These are phyloP conservation scores for Enteromius mattozi DNA, from an alignment of 2,797 vertebrate genomes.

Conservation along the genomic window DNA sequence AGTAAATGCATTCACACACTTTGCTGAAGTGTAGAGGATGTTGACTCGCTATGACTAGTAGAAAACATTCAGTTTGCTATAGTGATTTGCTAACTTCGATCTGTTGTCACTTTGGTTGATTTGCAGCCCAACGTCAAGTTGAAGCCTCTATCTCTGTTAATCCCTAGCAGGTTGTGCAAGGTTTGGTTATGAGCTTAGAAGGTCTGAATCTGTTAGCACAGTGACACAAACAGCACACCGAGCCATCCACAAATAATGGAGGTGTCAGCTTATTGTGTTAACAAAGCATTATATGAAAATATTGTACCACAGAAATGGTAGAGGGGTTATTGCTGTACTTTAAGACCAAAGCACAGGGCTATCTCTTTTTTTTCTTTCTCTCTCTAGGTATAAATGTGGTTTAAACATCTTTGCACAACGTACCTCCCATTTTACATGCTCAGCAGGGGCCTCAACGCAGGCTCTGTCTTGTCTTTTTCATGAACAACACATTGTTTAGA, in stretches of 20 bases:
- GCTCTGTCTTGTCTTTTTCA: constrained; percentile 71
- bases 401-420: constrained; percentile 36
- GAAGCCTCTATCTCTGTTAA: constrained; percentile 42
- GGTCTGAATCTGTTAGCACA: constrained; percentile 50
- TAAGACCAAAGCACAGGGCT: neutral
- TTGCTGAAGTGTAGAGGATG: constrained; percentile 21
- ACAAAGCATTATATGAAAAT: constrained; percentile 32
- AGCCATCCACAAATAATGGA: constrained; percentile 38
- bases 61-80: neutral
- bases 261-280: constrained; percentile 27
- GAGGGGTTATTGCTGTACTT: constrained; percentile 1
- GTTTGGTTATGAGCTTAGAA: constrained; percentile 57
- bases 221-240: constrained; percentile 45
- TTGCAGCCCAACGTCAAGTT: neutral
- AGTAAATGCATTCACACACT: constrained; percentile 17
- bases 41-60: neutral
- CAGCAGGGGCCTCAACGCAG: constrained; percentile 64
- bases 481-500: constrained; percentile 74
- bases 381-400: constrained; percentile 40
- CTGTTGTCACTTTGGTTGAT: constrained; percentile 12
- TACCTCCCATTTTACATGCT: constrained; percentile 62
- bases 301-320: constrained; percentile 50
- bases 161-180: constrained; percentile 43
- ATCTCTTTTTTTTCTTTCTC: neutral
- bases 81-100: neutral